These are phyloP conservation scores for Standfussiana lucernea DNA, from an alignment of 2,888 invertebrate species.

Conservation along the genomic window DNA sequence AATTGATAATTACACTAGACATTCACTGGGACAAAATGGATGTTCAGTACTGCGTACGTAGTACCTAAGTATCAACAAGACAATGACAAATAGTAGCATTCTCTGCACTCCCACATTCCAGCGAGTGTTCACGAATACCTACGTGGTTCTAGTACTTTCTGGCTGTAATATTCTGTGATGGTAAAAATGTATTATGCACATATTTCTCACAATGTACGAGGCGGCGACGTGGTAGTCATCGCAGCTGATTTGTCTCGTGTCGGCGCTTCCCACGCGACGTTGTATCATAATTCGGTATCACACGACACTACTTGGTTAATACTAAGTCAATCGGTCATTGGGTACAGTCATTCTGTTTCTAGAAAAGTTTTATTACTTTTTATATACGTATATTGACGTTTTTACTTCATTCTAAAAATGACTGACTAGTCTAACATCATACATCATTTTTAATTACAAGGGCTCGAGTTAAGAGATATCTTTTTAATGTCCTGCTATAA, in stretches of 20 bases:
- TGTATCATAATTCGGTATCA: constrained; percentile 76
- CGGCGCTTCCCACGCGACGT: constrained; percentile 76
- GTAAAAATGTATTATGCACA: constrained; percentile 63
- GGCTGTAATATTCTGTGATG: constrained; percentile 34
- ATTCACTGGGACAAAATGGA: constrained; percentile 14
- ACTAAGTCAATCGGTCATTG: constrained; percentile 76
- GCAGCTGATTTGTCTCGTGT: constrained; percentile 75
- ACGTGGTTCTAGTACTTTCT: constrained; percentile 40
- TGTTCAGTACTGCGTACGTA: constrained; percentile 17
- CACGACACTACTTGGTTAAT: constrained; percentile 75
- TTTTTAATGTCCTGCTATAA: constrained; percentile 48
- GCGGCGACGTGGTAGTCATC: constrained; percentile 69
- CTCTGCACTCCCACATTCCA: constrained; percentile 37
- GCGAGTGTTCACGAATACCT: background rate
- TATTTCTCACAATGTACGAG: constrained; percentile 52
- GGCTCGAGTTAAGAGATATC: constrained; percentile 31
- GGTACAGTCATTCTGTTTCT: constrained; percentile 71
- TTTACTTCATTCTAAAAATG: constrained; percentile 22
- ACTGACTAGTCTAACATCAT: constrained; percentile 10
- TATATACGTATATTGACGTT: constrained; percentile 9
- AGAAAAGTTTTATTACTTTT: constrained; percentile 68
- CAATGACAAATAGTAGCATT: constrained; percentile 45
- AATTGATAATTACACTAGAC: constrained; percentile 17
- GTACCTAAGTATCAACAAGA: constrained; percentile 30
- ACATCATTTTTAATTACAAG: constrained; percentile 46